phyloP scores from a whole-genome alignment of 1,140 invertebrate species.

The Dermatophagoides farinae region DNA sequence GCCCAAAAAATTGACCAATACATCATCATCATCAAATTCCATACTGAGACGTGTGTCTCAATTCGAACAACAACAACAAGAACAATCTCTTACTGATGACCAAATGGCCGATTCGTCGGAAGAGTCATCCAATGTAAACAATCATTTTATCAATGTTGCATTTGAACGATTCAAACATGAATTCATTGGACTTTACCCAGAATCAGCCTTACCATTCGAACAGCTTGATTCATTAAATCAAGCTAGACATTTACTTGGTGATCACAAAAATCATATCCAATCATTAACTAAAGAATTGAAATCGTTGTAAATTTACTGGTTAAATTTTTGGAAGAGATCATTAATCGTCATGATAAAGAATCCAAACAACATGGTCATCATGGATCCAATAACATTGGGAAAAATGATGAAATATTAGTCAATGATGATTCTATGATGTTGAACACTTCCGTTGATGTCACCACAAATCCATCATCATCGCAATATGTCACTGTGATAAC shows the following conservation, averaged over 20 bases:
- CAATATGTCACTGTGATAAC: conserved; percentile 15
- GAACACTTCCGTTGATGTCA: neutral
- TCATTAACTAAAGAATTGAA: neutral
- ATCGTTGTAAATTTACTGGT: neutral
- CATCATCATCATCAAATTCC: neutral
- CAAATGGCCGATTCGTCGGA: neutral
- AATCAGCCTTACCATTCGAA: neutral
- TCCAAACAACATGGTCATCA: too few species aligned
- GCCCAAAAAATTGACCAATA: neutral
- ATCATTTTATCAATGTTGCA: neutral
- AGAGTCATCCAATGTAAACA: neutral
- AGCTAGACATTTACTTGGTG: neutral
- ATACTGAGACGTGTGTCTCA: neutral
- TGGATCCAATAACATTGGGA: too few species aligned
- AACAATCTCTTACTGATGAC: neutral
- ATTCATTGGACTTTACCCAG: neutral
- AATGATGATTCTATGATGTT: neutral
- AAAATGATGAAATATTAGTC: too few species aligned
- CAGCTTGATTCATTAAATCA: neutral
- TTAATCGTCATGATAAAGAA: neutral
- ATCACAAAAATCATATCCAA: neutral
- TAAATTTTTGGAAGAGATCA: conserved; percentile 1
- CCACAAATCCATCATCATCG: neutral
- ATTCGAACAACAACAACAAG: neutral
- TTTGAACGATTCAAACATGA: neutral